Conservation (phyloP, 2,113 vertebrate genomes). For the mouse (Mus musculus) region GRCm39 chr13:115927001-115927500, state of each 20-base stretch:
- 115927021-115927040: not conserved
- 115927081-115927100: not conserved
- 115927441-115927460: not conserved
- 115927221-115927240: not conserved
- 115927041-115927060: not conserved
- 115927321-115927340: not conserved
- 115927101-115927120: not conserved
- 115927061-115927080: not conserved
- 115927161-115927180: not conserved
- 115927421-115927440: not conserved
- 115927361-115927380: not conserved
- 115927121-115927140: not conserved
- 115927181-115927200: not conserved
- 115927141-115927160: not conserved
- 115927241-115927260: not conserved
- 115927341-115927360: not conserved
- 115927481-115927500: not conserved
- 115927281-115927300: not conserved
- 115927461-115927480: not conserved
- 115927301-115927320: not conserved
- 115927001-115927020: too few relatives aligned
- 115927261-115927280: not conserved
- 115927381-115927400: not conserved
- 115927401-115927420: not conserved
- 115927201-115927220: not conserved